Percentiles rank a stretch among this genome's conserved stretches.
phyloP scores from a whole-genome alignment of 2,113 vertebrate genomes.

The Cygnus buccinator region DNA sequence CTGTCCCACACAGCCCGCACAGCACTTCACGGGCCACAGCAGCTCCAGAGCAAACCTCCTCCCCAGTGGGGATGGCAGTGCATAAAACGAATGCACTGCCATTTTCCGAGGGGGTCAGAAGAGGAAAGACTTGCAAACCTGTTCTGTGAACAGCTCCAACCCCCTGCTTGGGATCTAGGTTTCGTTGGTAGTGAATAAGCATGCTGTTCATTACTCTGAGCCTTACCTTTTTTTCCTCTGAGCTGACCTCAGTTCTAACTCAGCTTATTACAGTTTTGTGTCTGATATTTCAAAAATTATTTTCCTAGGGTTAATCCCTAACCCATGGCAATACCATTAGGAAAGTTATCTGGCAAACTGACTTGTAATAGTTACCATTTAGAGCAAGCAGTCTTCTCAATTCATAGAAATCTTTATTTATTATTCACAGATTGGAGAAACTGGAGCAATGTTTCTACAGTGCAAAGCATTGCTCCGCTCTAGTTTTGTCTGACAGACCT shows the following conservation, averaged over 20 bases:
- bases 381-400: not conserved
- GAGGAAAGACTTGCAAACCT: not conserved
- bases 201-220: not conserved
- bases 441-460: not conserved
- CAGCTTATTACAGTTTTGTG: conserved; percentile 38
- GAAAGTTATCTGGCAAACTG: conserved; percentile 1
- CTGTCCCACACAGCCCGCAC: not conserved
- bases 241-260: not conserved
- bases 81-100: not conserved
- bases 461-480: not conserved
- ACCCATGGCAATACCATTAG: conserved; percentile 6
- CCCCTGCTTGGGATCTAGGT: not conserved
- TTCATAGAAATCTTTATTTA: not conserved
- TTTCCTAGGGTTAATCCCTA: conserved; percentile 67
- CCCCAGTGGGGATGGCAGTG: not conserved
- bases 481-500: conserved; percentile 2
- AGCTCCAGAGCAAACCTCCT: not conserved
- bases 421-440: not conserved
- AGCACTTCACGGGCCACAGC: not conserved
- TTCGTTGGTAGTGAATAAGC: accelerated
- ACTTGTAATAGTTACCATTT: conserved; percentile 54
- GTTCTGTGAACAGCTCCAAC: not conserved
- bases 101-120: not conserved
- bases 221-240: not conserved
- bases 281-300: conserved; percentile 60